phyloP scores from a whole-genome alignment of 2,797 vertebrate species.

The Florisuga fusca region DNA sequence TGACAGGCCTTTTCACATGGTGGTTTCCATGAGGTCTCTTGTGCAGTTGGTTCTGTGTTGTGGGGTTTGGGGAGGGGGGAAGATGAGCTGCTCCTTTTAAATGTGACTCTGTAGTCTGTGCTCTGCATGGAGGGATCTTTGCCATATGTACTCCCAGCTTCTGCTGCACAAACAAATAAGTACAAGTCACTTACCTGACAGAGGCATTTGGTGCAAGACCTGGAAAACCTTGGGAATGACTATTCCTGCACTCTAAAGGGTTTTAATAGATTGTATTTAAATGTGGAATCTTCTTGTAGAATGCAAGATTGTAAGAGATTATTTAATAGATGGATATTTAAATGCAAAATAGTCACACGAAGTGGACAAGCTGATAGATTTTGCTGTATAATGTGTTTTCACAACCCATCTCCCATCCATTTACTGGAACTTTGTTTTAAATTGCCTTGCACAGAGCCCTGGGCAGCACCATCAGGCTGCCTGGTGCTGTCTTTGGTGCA shows the following conservation, averaged over 20 bases:
- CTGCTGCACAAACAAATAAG: not conserved
- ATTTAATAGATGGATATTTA: too few relatives aligned
- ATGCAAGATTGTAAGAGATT: too few relatives aligned
- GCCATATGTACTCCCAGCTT: not conserved
- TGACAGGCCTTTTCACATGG: not conserved
- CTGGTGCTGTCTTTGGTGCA: accelerated
- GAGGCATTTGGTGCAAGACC: not conserved
- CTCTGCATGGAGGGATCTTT: not conserved
- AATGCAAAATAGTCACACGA: not conserved
- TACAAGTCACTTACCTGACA: not conserved
- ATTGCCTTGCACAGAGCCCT: accelerated
- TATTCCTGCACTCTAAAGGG: not conserved
- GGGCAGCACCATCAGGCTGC: not conserved
- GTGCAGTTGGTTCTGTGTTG: accelerated
- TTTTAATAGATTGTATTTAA: not conserved
- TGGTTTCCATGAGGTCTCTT: not conserved
- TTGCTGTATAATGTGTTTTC: accelerated
- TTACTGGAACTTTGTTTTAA: not conserved
- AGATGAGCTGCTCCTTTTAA: not conserved
- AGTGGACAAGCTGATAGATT: not conserved
- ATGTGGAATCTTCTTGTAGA: not conserved
- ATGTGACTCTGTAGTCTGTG: not conserved
- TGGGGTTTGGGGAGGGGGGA: not conserved
- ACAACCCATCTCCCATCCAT: accelerated
- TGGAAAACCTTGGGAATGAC: not conserved